A percentile compares a stretch with the other conserved stretches of the same genome.
These are phyloP conservation scores for Matsumyia berberina DNA, from an alignment of 2,888 invertebrate species.

Conservation along the genomic window DNA sequence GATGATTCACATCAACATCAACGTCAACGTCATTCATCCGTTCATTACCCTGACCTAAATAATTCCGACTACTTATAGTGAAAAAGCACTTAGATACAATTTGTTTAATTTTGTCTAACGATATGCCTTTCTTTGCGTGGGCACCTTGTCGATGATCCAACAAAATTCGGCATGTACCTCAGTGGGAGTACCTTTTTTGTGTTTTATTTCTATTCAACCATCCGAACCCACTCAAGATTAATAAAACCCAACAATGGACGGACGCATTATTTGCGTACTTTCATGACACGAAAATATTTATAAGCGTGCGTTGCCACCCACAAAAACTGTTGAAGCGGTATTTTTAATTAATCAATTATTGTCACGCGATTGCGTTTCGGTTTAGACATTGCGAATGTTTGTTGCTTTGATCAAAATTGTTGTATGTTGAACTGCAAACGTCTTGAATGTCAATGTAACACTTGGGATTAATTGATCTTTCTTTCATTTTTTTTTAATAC, in stretches of 20 bases:
- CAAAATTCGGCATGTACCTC: slow-evolving; percentile 2
- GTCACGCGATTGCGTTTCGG: slow-evolving; percentile 10
- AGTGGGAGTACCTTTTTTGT: not conserved
- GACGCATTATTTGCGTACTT: slow-evolving; percentile 7
- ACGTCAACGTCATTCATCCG: not conserved
- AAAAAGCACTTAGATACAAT: slow-evolving; percentile 23
- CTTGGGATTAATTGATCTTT: slow-evolving; percentile 2
- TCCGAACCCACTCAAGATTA: slow-evolving; percentile 9
- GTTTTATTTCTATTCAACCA: not conserved
- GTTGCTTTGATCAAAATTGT: not conserved
- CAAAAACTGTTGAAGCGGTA: slow-evolving; percentile 21
- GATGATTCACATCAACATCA: slow-evolving; percentile 3
- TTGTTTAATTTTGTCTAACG: slow-evolving; percentile 18
- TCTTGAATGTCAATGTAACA: not conserved
- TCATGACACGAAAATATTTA: slow-evolving; percentile 17
- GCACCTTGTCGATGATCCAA: not conserved
- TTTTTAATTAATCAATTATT: slow-evolving; percentile 27
- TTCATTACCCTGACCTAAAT: slow-evolving; percentile 42
- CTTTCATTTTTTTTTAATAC: not conserved
- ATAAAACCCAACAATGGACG: slow-evolving; percentile 7
- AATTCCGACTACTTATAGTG: not conserved
- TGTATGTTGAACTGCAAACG: not conserved
- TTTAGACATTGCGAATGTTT: slow-evolving; percentile 14
- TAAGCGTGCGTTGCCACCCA: slow-evolving; percentile 27
- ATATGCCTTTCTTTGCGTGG: slow-evolving; percentile 18